Evolutionary conservation across 2,797 vertebrate species (phyloP), one percentile per base, ranked within the genome.

Genomic region (Lutjanus campechanus): DNA sequence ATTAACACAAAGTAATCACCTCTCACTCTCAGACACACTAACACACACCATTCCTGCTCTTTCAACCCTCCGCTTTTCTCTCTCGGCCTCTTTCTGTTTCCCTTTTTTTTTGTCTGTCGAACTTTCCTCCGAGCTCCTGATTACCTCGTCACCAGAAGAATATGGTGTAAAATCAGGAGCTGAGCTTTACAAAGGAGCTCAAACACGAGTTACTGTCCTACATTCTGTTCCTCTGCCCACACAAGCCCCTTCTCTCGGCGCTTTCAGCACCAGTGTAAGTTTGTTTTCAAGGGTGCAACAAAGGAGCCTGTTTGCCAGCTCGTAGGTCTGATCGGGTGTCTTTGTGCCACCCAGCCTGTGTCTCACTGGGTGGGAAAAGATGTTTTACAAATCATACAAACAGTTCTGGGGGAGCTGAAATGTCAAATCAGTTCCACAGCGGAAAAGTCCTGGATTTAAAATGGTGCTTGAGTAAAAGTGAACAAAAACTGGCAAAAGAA

Each of bases 1-100:
- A 93, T 93, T 92, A 94, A 88, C 89, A 85, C 81, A 79, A 81
- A 88, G 74, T 84, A 92, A 91, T 90, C 89, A 86, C 86, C 78
- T 82, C 80, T 69, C 62, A 11, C 81, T 76, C 86, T 63, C 29
- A 78, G 53, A 67, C 70, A 68, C 79, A 47, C 70, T 67, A n/a
- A 78, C 69, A 84, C 79, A 49, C 73, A 65, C 76, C 53, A 13
- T 10, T 51, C 79, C 77, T 41, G 17, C 77, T 71, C 76, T 79
- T 67, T 76, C 77, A 80, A n/a, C 66, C 72, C 69, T 22, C 41
- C 6, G 10, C 47, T 40, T 63, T 20, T 70, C 68, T 76, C 10
- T 43, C 69, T n/a, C 50, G 44, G 51, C 46, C 62, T 72, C 63
- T 60, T 11, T 63, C 64, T 73, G 25, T 62, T 66, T 51, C 56